phyloP scores from a whole-genome alignment of 1,140 invertebrate species.

The Drosophila asahinai region DNA sequence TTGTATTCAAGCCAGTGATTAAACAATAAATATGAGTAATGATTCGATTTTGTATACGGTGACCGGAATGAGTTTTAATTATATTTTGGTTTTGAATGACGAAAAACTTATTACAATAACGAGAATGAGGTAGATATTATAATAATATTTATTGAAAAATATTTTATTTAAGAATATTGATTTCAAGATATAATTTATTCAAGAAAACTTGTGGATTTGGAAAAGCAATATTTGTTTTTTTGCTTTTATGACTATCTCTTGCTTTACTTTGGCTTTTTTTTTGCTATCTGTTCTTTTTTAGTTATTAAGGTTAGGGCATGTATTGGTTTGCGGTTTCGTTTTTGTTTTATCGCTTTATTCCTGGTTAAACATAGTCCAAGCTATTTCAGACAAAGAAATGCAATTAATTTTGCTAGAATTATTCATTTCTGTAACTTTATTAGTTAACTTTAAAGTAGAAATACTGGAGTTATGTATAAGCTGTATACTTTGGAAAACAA shows the following conservation, averaged over 20 bases:
- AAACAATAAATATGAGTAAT: conserved; percentile 3
- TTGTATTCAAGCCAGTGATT: not conserved
- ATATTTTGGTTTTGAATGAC: not conserved
- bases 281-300: too few relatives aligned
- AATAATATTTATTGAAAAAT: not conserved
- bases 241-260: not conserved
- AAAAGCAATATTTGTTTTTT: too few relatives aligned
- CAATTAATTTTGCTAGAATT: not conserved
- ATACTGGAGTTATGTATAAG: conserved; percentile 18
- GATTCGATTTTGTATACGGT: not conserved
- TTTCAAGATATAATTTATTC: not conserved
- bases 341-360: not conserved
- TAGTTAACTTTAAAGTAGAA: too few relatives aligned
- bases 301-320: not conserved
- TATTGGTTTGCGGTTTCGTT: conserved; percentile 9
- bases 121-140: too few relatives aligned
- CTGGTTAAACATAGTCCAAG: not conserved
- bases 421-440: not conserved
- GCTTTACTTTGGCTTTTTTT: not conserved
- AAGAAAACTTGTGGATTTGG: not conserved
- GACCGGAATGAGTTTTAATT: not conserved
- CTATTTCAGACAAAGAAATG: not conserved
- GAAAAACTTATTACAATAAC: not conserved
- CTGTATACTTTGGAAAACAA: conserved; percentile 7
- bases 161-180: not conserved